phyloP scores from a whole-genome alignment of 2,888 invertebrate species.

The Folsomia manolachei region DNA sequence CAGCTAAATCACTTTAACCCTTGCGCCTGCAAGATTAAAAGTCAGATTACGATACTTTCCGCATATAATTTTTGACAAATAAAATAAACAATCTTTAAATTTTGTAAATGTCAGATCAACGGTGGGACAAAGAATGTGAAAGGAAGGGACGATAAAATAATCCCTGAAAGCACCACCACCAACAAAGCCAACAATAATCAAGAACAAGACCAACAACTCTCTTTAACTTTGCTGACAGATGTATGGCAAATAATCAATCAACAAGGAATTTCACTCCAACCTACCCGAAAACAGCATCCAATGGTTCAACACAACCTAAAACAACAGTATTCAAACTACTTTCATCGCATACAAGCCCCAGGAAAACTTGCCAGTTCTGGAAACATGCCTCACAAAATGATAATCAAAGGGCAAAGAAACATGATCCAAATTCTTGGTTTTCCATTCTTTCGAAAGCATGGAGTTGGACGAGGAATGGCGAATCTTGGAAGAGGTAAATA shows the following conservation, averaged over 20 bases:
- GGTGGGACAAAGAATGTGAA: not conserved
- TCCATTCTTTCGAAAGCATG: too few relatives aligned
- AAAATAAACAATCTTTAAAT: constrained; percentile 13
- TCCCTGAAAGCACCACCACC: not conserved
- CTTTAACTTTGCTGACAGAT: constrained; percentile 42
- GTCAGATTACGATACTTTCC: too few relatives aligned
- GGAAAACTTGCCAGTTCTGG: not conserved
- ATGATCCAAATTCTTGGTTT: not conserved
- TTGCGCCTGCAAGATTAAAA: too few relatives aligned
- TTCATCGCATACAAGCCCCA: constrained; percentile 7
- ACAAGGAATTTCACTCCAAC: constrained; percentile 22
- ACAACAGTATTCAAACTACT: too few relatives aligned
- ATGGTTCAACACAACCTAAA: too few relatives aligned
- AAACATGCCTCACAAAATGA: not conserved
- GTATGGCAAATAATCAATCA: constrained; percentile 45
- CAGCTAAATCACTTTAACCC: too few relatives aligned
- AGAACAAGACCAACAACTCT: constrained; percentile 32
- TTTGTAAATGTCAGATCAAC: constrained; percentile 18
- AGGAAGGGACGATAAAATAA: not conserved
- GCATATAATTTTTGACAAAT: too few relatives aligned
- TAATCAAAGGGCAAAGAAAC: not conserved
- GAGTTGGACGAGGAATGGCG: too few relatives aligned
- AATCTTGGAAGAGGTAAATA: too few relatives aligned
- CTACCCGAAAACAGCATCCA: constrained; percentile 9
- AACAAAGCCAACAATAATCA: constrained; percentile 15